phyloP scores from a whole-genome alignment of 2,797 vertebrate species.

The Sternotherus odoratus region DNA sequence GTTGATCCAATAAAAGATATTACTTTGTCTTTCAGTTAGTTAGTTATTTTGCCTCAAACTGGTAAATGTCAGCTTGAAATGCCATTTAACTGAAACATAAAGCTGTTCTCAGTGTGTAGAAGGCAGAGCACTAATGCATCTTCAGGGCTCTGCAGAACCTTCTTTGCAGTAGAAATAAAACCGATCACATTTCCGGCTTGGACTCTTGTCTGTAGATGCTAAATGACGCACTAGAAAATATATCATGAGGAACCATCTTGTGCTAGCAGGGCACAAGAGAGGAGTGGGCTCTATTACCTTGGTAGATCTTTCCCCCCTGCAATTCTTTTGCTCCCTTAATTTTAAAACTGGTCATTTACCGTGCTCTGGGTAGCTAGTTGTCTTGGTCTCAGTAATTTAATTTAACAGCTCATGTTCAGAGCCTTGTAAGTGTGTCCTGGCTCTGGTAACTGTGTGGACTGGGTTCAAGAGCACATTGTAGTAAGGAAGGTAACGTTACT shows the following conservation, averaged over 20 bases:
- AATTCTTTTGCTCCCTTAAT: not conserved
- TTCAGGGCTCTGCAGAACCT: not conserved
- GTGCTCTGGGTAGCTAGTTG: not conserved
- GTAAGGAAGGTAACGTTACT: not conserved
- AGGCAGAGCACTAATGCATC: not conserved
- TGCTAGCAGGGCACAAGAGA: not conserved
- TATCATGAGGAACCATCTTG: not conserved
- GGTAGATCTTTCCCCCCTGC: not conserved
- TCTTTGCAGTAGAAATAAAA: not conserved
- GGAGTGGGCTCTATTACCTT: not conserved
- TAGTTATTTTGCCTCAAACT: not conserved
- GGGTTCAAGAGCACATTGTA: not conserved
- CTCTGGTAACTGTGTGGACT: not conserved
- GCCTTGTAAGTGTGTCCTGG: not conserved
- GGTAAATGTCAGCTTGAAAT: not conserved
- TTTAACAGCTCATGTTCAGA: not conserved
- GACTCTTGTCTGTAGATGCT: not conserved
- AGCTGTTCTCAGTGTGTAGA: not conserved
- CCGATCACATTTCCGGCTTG: not conserved
- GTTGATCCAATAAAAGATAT: not conserved
- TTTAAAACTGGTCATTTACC: not conserved
- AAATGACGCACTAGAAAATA: not conserved
- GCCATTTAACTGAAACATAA: not conserved
- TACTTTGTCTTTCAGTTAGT: not conserved
- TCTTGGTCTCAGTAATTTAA: not conserved